Percentiles rank a stretch among this genome's conserved stretches.
These are phyloP conservation scores for Dendroctonus valens DNA, from an alignment of 1,140 invertebrate species.

Conservation along the genomic window DNA sequence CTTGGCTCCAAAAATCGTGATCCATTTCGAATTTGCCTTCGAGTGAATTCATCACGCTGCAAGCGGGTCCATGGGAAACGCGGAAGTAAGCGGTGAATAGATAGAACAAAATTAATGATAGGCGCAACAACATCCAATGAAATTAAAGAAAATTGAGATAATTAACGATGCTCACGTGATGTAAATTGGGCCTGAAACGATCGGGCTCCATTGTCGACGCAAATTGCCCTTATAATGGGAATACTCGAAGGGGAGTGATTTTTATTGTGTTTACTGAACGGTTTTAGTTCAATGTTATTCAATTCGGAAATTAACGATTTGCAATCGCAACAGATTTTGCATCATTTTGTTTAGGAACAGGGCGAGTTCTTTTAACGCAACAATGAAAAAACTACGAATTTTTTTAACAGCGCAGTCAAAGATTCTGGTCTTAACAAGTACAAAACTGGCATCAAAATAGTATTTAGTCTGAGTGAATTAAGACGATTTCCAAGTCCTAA, in stretches of 20 bases:
- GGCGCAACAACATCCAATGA: conserved; percentile 18
- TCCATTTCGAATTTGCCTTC: conserved; percentile 10
- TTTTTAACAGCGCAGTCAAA: too few relatives aligned
- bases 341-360: too few relatives aligned
- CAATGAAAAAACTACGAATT: too few relatives aligned
- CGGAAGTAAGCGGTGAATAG: conserved; percentile 22
- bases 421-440: too few relatives aligned
- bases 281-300: too few relatives aligned
- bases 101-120: conserved; percentile 26
- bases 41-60: conserved; percentile 7
- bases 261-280: too few relatives aligned
- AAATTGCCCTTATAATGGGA: conserved; percentile 10
- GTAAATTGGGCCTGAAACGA: conserved; percentile 18
- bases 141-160: conserved; percentile 33
- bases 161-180: conserved; percentile 29
- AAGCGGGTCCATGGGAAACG: conserved; percentile 17
- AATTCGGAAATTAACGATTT: too few relatives aligned
- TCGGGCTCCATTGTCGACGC: conserved; percentile 7
- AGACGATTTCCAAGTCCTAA: too few relatives aligned
- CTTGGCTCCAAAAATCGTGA: conserved; percentile 18
- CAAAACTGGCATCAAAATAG: too few relatives aligned
- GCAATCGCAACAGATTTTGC: too few relatives aligned
- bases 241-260: background rate
- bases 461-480: too few relatives aligned
- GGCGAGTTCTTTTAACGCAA: too few relatives aligned